Percentiles rank a stretch among this genome's conserved stretches.
Conservation (phyloP, 1,140 invertebrate genomes). For the Triops cancriformis region DNA sequence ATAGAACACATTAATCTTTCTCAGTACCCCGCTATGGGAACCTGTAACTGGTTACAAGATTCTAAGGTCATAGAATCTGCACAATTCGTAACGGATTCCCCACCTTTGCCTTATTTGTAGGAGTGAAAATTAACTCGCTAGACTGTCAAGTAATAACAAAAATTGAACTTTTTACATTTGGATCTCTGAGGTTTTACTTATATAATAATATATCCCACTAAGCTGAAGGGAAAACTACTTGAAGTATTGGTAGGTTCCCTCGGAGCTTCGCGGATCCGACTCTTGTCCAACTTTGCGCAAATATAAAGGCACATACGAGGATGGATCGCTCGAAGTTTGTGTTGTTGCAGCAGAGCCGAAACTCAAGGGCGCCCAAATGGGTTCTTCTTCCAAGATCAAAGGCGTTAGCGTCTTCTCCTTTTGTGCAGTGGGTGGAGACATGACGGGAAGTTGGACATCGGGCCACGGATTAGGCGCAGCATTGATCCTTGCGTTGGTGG, state of each 20-base stretch:
- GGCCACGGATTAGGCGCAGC: neutral
- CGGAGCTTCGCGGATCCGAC: neutral
- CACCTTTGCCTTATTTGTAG: too few species aligned
- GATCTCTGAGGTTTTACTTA: too few species aligned
- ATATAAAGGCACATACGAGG: conserved; percentile 1
- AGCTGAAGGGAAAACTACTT: neutral
- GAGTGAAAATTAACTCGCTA: too few species aligned
- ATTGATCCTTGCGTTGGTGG: neutral
- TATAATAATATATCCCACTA: neutral
- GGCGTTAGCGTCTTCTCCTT: neutral
- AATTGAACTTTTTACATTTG: too few species aligned
- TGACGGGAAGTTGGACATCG: neutral
- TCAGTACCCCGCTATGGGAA: too few species aligned
- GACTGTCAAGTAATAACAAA: too few species aligned
- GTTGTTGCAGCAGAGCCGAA: neutral
- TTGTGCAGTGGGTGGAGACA: neutral
- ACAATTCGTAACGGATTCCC: too few species aligned
- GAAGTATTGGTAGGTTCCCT: neutral
- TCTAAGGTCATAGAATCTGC: too few species aligned
- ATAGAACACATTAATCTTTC: too few species aligned
- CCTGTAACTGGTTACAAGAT: too few species aligned
- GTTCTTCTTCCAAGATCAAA: conserved; percentile 10
- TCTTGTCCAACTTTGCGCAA: neutral
- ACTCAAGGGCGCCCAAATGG: neutral
- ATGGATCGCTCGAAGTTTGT: neutral